A percentile compares a stretch with the other conserved stretches of the same genome.
phyloP scores from a whole-genome alignment of 2,888 invertebrate species.

The Drosophila nr. medialis region DNA sequence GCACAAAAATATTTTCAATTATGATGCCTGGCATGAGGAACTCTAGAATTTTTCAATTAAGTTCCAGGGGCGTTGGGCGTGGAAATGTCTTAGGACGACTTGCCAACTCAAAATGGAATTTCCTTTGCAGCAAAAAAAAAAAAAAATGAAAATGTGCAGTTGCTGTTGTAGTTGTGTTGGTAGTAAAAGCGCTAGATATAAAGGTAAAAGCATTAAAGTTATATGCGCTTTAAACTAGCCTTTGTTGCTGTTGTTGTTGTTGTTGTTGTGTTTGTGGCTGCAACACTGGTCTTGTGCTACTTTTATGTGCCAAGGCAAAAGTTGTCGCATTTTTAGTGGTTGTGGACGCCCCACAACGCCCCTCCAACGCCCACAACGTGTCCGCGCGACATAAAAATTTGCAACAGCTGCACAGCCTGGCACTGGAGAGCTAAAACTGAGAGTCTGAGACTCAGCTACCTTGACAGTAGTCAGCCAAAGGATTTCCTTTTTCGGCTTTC shows the following conservation, averaged over 20 bases:
- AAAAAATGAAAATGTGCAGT: slow-evolving; percentile 22
- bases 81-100: slow-evolving; percentile 37
- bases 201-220: slow-evolving; percentile 77
- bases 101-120: slow-evolving; percentile 66
- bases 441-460: slow-evolving; percentile 50
- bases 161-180: slow-evolving; percentile 36
- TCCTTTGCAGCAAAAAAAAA: slow-evolving; percentile 19
- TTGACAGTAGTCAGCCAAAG: slow-evolving; percentile 76
- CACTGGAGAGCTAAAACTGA: slow-evolving; percentile 45
- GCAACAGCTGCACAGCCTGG: slow-evolving; percentile 74
- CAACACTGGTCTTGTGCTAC: slow-evolving; percentile 38
- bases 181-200: slow-evolving; percentile 77
- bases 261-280: slow-evolving; percentile 31
- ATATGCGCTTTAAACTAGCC: slow-evolving; percentile 75
- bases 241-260: slow-evolving; percentile 38
- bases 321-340: slow-evolving; percentile 71
- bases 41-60: slow-evolving; percentile 79
- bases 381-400: slow-evolving; percentile 79
- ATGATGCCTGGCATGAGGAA: slow-evolving; percentile 71
- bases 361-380: slow-evolving; percentile 66
- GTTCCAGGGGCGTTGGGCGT: slow-evolving; percentile 37
- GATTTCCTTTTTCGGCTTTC: slow-evolving; percentile 62
- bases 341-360: slow-evolving; percentile 24
- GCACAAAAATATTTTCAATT: slow-evolving; percentile 78
- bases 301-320: slow-evolving; percentile 77